Evolutionary conservation across 2,888 invertebrate species (phyloP), one percentile per base, ranked within the genome.

Genomic region (Folsomia candida): DNA sequence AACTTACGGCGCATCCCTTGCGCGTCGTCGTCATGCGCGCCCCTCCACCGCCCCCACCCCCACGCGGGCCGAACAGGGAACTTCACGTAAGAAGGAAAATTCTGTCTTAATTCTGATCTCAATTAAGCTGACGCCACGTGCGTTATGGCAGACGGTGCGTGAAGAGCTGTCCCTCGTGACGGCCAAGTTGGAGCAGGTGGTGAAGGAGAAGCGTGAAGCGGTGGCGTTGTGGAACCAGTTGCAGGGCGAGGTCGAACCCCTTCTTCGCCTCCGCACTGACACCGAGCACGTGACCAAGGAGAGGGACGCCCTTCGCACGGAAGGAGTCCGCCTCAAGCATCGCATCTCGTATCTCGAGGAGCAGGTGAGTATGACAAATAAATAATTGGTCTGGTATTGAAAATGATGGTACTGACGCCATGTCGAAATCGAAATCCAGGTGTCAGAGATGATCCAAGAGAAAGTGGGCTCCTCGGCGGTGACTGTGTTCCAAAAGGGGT

Each of bases 291-390:
- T 79, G 6, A 61, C 71, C 54, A 80, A 80, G 69, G 81, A 82
- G 51, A 69, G 79, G 22, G 81, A 81, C 89, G 37, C 80, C 77
- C 74, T 88, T 89, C 80, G 87, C 70, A 78, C 90, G 25, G 93
- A 93, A 83, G 93, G 93, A 84, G 88, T 92, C 73, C 86, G 93
- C 65, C 86, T 94, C 72, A 92, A 92, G 18, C 94, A 94, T 83
- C 87, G 94, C 78, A 94, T 94, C 81, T 91, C 92, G 1, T 94
- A 94, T 83, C 86, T 94, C 70, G 94, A 94, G 83, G 93, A 94
- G 81, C 93, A 93, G 84, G 92, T 76, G 62, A 63, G 27, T 58
- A 28, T 11, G 18, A 25, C 11, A 37, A 62, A 29, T 11, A 26
- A 51, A 47, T 22, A 25, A 59, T 22, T 57, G 20, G 57, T 22